Base-by-base conservation (phyloP, 2,113 vertebrate genomes). In the Galeopterus variegatus region DNA sequence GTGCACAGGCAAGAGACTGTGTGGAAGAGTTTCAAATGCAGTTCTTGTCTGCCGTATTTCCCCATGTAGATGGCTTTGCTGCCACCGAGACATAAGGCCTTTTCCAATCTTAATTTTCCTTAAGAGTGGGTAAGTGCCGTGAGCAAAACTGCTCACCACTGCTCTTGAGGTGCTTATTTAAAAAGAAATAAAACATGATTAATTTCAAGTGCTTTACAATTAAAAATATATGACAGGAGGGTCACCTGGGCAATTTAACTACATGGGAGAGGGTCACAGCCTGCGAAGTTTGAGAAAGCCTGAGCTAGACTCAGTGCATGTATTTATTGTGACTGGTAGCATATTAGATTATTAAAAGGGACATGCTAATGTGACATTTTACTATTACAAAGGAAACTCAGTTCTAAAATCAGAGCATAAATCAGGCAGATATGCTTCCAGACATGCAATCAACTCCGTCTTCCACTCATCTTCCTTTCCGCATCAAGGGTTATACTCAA, bases 301-400 rank as follows among this genome's bases (percentile, higher is more conserved):
- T 70, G 5, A 67, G 56, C 21, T 0, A 86, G 33, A 5, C 95
- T 95, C 91, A 0, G 97, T 67, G 2, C 73, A 0, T 4, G 50
- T 17, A 52, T 81, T 91, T 97, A 97, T 67, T 98, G 95, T 79
- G 98, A 54, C 92, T 96, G 86, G 96, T 89, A 98, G 96, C 0
- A 4, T 33, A 52, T 86, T 13, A 90, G 96, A 96, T 88, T 96
- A 96, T 82, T 95, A 95, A 92, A 97, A 97, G 95, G 96, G 97
- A 98, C 98, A 98, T 97, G 98, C 98, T 98, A 98, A 98, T 96
- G 98, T 97, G 98, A 98, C 98, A 98, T 98, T 98, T 98, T 82
- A 82, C 96, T 95, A 90, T 54, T 86, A 84, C 65, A 48, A 98
- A 98, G 97, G 97, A 98, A 98, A 96, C 96, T 97, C 98, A 62